These are phyloP conservation scores for Digitonthophagus gazella DNA, from an alignment of 2,888 invertebrate species.

Conservation along the genomic window DNA sequence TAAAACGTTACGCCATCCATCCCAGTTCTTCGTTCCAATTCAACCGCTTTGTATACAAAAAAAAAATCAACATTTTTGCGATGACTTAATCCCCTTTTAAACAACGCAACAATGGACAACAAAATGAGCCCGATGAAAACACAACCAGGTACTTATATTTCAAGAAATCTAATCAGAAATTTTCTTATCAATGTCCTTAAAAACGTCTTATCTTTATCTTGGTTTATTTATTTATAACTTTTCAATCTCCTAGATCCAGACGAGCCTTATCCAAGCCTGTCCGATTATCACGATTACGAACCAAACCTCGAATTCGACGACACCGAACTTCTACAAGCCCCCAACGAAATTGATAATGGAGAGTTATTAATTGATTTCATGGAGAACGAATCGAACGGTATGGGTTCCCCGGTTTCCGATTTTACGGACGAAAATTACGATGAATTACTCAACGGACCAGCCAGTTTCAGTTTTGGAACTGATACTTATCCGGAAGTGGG, in stretches of 20 bases:
- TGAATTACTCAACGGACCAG: conserved; percentile 68
- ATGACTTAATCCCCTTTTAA: conserved; percentile 18
- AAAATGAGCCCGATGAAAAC: conserved; percentile 51
- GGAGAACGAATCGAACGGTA: conserved; percentile 47
- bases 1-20: conserved; percentile 8
- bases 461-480: conserved; percentile 46
- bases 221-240: background rate
- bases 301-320: conserved; percentile 96
- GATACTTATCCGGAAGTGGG: conserved; percentile 56
- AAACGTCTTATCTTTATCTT: too few species aligned
- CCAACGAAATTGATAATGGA: conserved; percentile 59
- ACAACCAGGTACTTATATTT: conserved; percentile 49
- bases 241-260: conserved; percentile 53
- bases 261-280: conserved; percentile 82
- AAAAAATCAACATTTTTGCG: conserved; percentile 10
- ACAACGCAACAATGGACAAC: conserved; percentile 27
- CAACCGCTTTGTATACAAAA: conserved; percentile 1
- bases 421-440: conserved; percentile 91
- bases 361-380: conserved; percentile 44
- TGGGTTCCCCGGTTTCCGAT: conserved; percentile 75
- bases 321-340: conserved; percentile 75
- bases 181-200: conserved; percentile 16
- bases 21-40: background rate
- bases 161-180: conserved; percentile 5
- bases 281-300: conserved; percentile 91